phyloP scores from a whole-genome alignment of 2,888 invertebrate genomes.

The Drosophila peninsularis region DNA sequence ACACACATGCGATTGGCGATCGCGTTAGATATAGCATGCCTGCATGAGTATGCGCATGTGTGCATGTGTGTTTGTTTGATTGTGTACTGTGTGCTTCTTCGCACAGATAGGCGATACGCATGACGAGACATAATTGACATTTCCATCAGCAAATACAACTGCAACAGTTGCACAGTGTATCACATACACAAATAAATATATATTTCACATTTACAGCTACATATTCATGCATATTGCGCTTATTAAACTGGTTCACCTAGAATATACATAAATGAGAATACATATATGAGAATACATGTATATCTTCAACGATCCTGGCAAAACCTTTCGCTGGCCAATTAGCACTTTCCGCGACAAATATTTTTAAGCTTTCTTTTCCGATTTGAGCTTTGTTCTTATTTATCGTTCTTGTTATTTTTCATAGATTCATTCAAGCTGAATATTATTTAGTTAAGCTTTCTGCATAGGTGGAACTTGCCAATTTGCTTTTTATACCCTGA shows the following conservation, averaged over 20 bases:
- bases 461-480: too few species aligned
- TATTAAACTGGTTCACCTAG: too few species aligned
- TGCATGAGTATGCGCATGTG: not conserved
- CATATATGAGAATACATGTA: not conserved
- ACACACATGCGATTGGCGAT: slow-evolving; percentile 44
- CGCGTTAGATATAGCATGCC: slow-evolving; percentile 35
- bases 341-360: too few species aligned
- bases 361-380: not conserved
- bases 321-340: too few species aligned
- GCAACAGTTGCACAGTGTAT: slow-evolving; percentile 18
- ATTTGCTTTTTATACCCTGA: too few species aligned
- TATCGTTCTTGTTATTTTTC: not conserved
- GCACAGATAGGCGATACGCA: slow-evolving; percentile 35
- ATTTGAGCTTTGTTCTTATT: too few species aligned
- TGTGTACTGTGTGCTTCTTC: slow-evolving; percentile 3
- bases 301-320: not conserved
- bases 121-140: slow-evolving; percentile 19
- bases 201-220: not conserved
- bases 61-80: not conserved
- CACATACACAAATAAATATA: not conserved
- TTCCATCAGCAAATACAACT: slow-evolving; percentile 11
- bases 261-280: too few species aligned
- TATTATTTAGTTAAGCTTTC: too few species aligned
- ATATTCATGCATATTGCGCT: too few species aligned
- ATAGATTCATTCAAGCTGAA: too few species aligned